phyloP scores from a whole-genome alignment of 2,113 vertebrate species.

The Atlantisia rogersi region DNA sequence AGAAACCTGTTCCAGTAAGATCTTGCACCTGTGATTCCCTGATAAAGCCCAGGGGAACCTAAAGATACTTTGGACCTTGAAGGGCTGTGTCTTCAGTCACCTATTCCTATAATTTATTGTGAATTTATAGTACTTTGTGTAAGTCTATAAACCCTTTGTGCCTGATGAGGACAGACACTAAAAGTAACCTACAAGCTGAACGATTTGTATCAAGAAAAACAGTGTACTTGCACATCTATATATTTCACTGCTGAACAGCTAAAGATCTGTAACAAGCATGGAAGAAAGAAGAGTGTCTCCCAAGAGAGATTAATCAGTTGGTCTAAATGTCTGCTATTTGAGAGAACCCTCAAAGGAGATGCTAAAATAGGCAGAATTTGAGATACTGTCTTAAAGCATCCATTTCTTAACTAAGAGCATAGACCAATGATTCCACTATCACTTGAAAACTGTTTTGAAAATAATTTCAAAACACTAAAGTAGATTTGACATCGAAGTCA shows the following conservation, averaged over 20 bases:
- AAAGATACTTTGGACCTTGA: not conserved
- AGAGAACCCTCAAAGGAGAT: not conserved
- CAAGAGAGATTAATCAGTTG: not conserved
- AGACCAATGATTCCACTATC: not conserved
- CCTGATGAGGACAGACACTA: not conserved
- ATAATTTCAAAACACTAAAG: not conserved
- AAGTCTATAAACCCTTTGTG: not conserved
- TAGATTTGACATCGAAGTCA: not conserved
- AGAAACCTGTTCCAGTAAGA: not conserved
- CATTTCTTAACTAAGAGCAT: constrained; percentile 1
- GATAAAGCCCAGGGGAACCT: not conserved
- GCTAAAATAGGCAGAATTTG: not conserved
- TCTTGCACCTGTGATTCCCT: not conserved
- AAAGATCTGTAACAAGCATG: not conserved
- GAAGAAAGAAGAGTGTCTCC: constrained; percentile 12
- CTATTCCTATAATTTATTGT: not conserved
- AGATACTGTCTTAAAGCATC: not conserved
- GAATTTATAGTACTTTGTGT: not conserved
- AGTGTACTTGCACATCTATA: not conserved
- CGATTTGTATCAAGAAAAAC: not conserved
- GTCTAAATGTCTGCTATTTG: not conserved
- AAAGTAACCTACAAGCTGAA: not conserved
- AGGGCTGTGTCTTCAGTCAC: not conserved
- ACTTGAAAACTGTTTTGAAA: not conserved
- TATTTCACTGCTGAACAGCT: constrained; percentile 8